Percentiles rank a stretch among this genome's conserved stretches.
Conservation (phyloP, 1,140 invertebrate genomes). For the Antheraea mylitta region DNA sequence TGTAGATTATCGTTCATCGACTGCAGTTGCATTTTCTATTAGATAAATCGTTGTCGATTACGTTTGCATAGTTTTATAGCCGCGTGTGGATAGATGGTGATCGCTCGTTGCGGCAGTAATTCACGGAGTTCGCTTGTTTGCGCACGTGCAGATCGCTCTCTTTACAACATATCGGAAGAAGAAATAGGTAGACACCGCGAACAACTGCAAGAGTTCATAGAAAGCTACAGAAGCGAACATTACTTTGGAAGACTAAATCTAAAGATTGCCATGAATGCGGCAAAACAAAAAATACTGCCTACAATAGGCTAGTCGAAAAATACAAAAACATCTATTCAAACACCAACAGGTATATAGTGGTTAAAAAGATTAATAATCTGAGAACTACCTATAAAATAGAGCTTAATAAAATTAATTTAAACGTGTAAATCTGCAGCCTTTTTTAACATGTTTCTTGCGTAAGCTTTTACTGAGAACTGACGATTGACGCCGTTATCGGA, state of each 20-base stretch:
- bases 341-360: constrained; percentile 12
- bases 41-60: background rate
- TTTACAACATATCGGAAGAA: constrained; percentile 17
- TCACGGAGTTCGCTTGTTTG: too few relatives aligned
- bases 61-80: too few relatives aligned
- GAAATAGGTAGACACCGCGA: constrained; percentile 17
- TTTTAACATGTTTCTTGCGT: too few relatives aligned
- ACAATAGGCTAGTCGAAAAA: constrained; percentile 13
- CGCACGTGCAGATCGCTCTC: too few relatives aligned
- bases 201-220: constrained; percentile 50
- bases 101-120: too few relatives aligned
- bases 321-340: constrained; percentile 13
- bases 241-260: constrained; percentile 64
- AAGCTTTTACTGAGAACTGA: too few relatives aligned
- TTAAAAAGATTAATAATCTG: constrained; percentile 17
- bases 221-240: constrained; percentile 56
- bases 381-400: constrained; percentile 3
- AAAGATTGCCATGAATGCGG: constrained; percentile 60
- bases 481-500: too few relatives aligned
- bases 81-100: too few relatives aligned
- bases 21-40: background rate
- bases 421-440: too few relatives aligned
- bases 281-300: constrained; percentile 16
- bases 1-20: too few relatives aligned
- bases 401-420: too few relatives aligned